Conservation (phyloP, 2,888 invertebrate species). For the Aromia moschata region DNA sequence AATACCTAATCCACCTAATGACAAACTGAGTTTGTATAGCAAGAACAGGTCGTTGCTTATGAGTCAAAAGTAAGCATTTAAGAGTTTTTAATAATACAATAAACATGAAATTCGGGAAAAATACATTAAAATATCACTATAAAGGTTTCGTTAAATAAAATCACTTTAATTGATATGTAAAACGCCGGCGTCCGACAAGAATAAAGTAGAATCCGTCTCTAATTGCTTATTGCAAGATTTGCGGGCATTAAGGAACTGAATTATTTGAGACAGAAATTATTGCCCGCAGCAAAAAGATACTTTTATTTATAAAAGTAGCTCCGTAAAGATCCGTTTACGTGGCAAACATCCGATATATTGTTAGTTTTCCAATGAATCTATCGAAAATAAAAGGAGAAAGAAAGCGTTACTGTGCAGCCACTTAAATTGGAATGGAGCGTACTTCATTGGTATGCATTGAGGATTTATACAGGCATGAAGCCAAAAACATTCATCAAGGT, state of each 20-base stretch:
- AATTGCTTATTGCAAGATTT: slow-evolving; percentile 26
- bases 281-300: slow-evolving; percentile 27
- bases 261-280: slow-evolving; percentile 33
- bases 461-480: slow-evolving; percentile 65
- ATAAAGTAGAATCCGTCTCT: slow-evolving; percentile 15
- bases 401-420: slow-evolving; percentile 51
- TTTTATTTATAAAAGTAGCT: slow-evolving; percentile 27
- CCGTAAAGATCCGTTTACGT: slow-evolving; percentile 25
- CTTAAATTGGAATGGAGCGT: slow-evolving; percentile 58
- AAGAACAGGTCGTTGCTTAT: no score
- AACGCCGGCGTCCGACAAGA: slow-evolving; percentile 13
- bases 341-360: slow-evolving; percentile 24
- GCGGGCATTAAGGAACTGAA: slow-evolving; percentile 24
- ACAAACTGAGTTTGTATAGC: no score
- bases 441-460: slow-evolving; percentile 66
- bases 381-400: slow-evolving; percentile 50
- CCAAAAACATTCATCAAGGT: slow-evolving; percentile 66
- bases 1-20: no score
- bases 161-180: slow-evolving; percentile 16
- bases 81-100: no score
- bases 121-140: not conserved
- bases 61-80: no score
- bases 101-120: no score
- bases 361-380: slow-evolving; percentile 26
- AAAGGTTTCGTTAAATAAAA: not conserved